Conservation (phyloP, 2,797 vertebrate species). For the Denticeps clupeoides region DNA sequence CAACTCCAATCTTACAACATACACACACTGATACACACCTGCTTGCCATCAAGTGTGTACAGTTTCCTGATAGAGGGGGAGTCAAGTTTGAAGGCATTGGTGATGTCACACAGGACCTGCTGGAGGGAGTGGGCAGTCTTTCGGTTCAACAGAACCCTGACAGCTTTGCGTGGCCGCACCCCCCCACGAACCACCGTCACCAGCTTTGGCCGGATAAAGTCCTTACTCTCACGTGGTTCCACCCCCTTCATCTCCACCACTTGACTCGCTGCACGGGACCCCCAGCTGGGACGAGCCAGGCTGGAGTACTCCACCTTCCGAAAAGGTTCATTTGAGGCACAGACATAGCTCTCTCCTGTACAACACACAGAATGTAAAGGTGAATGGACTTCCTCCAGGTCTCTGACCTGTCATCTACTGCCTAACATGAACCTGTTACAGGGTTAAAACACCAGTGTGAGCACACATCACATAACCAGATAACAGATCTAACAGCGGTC, state of each 20-base stretch:
- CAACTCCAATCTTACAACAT: neutral
- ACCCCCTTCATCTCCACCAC: slow-evolving; percentile 42
- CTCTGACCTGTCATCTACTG: too few relatives aligned
- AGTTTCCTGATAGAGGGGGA: slow-evolving; percentile 87
- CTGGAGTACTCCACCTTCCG: slow-evolving; percentile 91
- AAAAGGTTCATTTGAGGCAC: slow-evolving; percentile 84
- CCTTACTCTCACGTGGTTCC: slow-evolving; percentile 82
- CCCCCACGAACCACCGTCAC: slow-evolving; percentile 97
- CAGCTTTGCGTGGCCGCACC: slow-evolving; percentile 88
- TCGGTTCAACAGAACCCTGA: slow-evolving; percentile 91
- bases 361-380: neutral
- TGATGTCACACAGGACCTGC: slow-evolving; percentile 92
- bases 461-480: too few relatives aligned
- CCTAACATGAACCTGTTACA: too few relatives aligned
- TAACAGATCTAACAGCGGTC: too few relatives aligned
- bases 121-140: slow-evolving; percentile 96
- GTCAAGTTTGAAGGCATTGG: slow-evolving; percentile 95
- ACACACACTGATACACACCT: slow-evolving; percentile 53
- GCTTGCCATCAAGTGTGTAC: slow-evolving; percentile 91
- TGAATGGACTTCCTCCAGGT: too few relatives aligned
- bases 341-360: slow-evolving; percentile 88
- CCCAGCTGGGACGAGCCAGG: slow-evolving; percentile 85
- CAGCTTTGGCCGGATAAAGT: slow-evolving; percentile 92
- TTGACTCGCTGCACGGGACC: slow-evolving; percentile 12
- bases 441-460: too few relatives aligned